These are phyloP conservation scores for Helogale parvula DNA, from an alignment of 2,113 vertebrate species.

Conservation along the genomic window DNA sequence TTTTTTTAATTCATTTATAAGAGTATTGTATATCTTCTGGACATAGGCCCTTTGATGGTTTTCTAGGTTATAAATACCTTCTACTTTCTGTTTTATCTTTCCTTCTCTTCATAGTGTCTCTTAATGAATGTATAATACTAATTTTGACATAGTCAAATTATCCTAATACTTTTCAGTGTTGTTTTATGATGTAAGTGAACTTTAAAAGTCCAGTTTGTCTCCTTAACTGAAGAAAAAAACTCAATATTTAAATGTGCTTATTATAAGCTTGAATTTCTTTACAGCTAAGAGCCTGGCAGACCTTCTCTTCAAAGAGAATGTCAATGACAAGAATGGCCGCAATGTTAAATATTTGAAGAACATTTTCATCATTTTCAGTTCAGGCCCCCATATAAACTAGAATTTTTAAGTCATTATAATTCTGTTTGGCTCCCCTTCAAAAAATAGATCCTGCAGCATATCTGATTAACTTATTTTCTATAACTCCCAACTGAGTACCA, in stretches of 20 bases:
- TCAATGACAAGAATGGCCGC: neutral
- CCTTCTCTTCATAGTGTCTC: neutral
- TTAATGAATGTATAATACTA: neutral
- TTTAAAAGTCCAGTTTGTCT: neutral
- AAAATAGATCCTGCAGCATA: neutral
- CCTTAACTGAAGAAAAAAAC: neutral
- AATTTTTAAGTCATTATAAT: neutral
- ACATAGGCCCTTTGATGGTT: neutral
- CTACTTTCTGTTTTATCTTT: neutral
- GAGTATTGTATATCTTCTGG: neutral
- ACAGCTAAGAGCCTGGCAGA: neutral
- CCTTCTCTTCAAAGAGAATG: neutral
- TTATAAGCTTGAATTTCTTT: neutral
- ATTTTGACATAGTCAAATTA: neutral
- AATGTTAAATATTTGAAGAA: neutral
- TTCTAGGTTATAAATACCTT: neutral
- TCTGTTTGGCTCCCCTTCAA: conserved; percentile 23
- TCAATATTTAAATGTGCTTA: neutral
- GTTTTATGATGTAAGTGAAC: neutral
- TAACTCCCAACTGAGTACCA: neutral
- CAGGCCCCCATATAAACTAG: neutral
- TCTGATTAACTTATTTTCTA: conserved; percentile 28
- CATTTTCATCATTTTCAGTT: neutral
- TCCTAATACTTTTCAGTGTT: neutral
- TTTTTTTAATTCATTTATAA: neutral